Conservation (phyloP, 2,888 invertebrate species). For the Bibio marci region DNA sequence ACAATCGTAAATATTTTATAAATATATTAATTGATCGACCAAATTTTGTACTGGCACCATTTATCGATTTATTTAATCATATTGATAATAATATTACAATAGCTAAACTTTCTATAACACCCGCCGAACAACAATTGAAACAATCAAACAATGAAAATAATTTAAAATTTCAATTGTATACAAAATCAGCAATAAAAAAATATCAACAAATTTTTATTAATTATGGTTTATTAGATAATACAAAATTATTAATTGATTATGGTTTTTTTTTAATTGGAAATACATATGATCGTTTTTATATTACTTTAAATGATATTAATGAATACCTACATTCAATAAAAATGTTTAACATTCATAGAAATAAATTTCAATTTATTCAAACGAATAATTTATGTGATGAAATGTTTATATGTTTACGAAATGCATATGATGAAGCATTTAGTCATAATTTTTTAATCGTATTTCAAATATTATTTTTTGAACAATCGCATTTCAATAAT, state of each 20-base stretch:
- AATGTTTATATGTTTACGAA: conserved; percentile 42
- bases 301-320: conserved; percentile 37
- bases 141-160: conserved; percentile 7
- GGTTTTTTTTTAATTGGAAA: conserved; percentile 57
- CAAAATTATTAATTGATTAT: conserved; percentile 69
- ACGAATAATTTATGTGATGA: conserved; percentile 41
- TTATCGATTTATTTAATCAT: conserved; percentile 82
- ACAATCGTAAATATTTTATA: no score
- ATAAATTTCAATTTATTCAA: conserved; percentile 44
- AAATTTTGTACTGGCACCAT: conserved; percentile 66
- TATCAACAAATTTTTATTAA: conserved; percentile 72
- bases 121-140: conserved; percentile 4
- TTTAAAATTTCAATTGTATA: conserved; percentile 7
- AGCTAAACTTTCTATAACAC: conserved; percentile 22
- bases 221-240: conserved; percentile 65
- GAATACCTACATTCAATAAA: conserved; percentile 22
- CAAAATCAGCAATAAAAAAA: conserved; percentile 29
- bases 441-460: conserved; percentile 43
- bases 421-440: conserved; percentile 16
- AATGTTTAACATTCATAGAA: conserved; percentile 29
- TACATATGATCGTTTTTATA: conserved; percentile 45
- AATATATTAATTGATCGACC: conserved; percentile 36
- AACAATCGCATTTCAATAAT: conserved; percentile 21
- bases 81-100: conserved; percentile 40
- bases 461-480: conserved; percentile 23